Conservation (phyloP, 2,113 vertebrate genomes). For the Eulemur macaco region DNA sequence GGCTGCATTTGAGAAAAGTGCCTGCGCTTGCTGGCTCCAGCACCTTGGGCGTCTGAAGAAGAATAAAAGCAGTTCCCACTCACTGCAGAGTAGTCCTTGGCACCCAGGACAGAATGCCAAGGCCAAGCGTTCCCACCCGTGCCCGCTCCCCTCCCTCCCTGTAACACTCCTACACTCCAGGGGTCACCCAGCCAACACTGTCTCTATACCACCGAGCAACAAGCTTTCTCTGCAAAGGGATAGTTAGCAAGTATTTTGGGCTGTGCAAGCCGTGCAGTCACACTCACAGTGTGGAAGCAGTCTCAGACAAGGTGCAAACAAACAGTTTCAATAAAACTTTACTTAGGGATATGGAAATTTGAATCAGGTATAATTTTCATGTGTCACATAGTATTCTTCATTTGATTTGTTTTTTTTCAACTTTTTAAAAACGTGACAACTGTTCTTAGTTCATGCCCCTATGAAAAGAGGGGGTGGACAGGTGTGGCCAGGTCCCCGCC, state of each 20-base stretch:
- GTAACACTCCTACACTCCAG: rapidly evolving
- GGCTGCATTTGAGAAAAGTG: neutral
- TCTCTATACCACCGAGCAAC: too few species aligned
- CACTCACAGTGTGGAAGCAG: neutral
- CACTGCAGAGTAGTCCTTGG: neutral
- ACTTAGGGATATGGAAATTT: neutral
- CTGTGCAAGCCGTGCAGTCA: neutral
- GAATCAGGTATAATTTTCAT: neutral
- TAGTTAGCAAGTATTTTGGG: neutral
- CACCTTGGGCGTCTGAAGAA: too few species aligned
- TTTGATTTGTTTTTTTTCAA: neutral
- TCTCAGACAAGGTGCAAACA: neutral
- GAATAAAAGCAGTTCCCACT: neutral
- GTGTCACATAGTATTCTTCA: neutral
- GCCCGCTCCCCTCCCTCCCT: too few species aligned
- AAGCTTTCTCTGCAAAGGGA: neutral
- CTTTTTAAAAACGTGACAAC: neutral
- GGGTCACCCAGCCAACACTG: neutral
- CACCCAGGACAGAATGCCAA: neutral
- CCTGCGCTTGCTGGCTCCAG: neutral
- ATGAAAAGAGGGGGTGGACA: neutral
- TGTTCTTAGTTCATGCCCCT: neutral
- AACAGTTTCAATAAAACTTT: neutral
- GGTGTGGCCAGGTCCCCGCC: neutral
- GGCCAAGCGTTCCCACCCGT: neutral